Conservation (phyloP, 2,113 vertebrate genomes). For the Pteropus alecto region DNA sequence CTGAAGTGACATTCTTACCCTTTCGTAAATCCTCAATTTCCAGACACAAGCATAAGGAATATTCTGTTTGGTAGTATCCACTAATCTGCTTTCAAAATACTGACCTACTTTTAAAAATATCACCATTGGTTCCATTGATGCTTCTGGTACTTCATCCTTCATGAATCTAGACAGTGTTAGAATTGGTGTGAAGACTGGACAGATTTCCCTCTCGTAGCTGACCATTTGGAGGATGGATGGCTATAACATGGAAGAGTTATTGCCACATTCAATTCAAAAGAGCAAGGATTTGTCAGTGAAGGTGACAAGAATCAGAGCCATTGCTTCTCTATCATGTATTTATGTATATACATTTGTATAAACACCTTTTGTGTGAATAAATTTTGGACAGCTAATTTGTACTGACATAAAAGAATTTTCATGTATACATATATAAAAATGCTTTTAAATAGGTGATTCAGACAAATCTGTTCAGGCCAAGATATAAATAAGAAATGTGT, state of each 20-base stretch:
- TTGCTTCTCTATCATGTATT: not conserved
- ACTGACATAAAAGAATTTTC: conserved; percentile 27
- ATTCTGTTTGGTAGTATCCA: not conserved
- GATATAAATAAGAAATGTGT: conserved; percentile 68
- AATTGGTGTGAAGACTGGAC: not conserved
- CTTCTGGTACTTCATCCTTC: not conserved
- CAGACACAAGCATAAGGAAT: not conserved
- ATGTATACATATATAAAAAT: conserved; percentile 15
- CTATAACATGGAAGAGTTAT: not conserved
- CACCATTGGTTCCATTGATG: not conserved
- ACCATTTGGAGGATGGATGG: not conserved
- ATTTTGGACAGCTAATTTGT: not conserved
- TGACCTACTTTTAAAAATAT: not conserved
- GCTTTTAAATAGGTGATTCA: conserved; percentile 40
- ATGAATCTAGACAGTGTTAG: not conserved
- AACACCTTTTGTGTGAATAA: not conserved
- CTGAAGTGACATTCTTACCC: not conserved
- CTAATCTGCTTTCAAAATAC: not conserved
- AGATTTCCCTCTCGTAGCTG: not conserved
- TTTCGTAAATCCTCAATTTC: not conserved
- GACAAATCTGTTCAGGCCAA: conserved; percentile 38
- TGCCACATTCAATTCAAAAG: not conserved
- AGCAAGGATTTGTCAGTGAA: not conserved
- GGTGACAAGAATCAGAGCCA: not conserved
- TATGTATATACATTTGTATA: not conserved